Conservation (phyloP, 2,113 vertebrate genomes). For the Myanophis thanlyinensis region DNA sequence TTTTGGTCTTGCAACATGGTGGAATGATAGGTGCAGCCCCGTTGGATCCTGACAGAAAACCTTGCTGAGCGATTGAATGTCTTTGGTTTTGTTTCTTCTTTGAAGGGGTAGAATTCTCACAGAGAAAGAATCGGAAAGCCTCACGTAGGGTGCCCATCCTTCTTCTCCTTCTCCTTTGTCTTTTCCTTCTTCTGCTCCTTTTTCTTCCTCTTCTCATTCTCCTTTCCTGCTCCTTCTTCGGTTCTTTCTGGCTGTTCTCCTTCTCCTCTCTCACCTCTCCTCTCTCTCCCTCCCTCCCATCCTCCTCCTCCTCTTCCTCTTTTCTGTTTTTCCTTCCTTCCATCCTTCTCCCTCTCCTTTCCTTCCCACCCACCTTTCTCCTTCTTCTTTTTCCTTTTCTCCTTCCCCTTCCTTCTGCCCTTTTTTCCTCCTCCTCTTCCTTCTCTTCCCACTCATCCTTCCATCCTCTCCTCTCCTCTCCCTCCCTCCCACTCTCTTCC, state of each 20-base stretch:
- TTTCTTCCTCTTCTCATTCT: too few species aligned
- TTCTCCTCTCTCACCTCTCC: too few species aligned
- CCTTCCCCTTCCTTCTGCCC: too few species aligned
- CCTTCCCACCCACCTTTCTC: too few species aligned
- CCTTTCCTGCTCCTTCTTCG: background rate
- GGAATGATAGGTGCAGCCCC: background rate
- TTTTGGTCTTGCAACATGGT: background rate
- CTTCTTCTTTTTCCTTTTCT: too few species aligned
- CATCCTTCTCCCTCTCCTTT: too few species aligned
- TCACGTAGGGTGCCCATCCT: background rate
- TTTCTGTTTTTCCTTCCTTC: background rate
- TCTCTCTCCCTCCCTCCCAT: too few species aligned
- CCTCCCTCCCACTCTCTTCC: too few species aligned
- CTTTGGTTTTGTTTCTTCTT: background rate
- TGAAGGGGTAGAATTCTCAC: background rate
- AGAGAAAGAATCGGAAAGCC: background rate
- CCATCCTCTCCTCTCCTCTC: too few species aligned
- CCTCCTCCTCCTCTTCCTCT: background rate
- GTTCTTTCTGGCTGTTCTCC: background rate
- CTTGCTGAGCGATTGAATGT: background rate
- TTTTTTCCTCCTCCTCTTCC: too few species aligned
- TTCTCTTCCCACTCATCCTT: too few species aligned
- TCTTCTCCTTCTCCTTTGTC: background rate
- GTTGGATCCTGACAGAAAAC: background rate
- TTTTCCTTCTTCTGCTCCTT: background rate